Conservation (phyloP, 1,140 invertebrate genomes). For the Anastatus disparis region DNA sequence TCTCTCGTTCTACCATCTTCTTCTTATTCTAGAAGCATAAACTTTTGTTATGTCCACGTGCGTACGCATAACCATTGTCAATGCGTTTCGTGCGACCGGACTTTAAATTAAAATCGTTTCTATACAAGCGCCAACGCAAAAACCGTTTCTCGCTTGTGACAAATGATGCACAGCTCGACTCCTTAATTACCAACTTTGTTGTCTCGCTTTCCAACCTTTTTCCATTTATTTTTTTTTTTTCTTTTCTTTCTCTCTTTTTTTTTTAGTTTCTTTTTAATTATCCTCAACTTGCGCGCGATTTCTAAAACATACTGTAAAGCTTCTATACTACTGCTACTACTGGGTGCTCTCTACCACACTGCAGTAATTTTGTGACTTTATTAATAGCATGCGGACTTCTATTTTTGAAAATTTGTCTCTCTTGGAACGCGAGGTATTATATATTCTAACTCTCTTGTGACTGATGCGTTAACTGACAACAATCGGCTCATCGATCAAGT, state of each 20-base stretch:
- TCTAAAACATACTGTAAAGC: not conserved
- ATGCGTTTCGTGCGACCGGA: not conserved
- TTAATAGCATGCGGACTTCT: conserved; percentile 26
- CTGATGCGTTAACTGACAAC: not conserved
- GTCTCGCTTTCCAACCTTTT: too few species aligned
- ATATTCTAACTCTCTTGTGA: not conserved
- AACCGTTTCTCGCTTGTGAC: too few species aligned
- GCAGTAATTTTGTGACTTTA: not conserved
- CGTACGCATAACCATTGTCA: not conserved
- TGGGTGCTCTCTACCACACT: not conserved
- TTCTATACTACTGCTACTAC: not conserved
- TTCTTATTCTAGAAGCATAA: too few species aligned
- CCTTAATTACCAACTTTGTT: conserved; percentile 29
- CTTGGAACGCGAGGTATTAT: conserved; percentile 50
- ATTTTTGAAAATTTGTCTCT: too few species aligned
- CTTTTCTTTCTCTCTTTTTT: conserved; percentile 26
- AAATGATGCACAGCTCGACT: conserved; percentile 32
- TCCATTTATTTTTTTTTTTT: too few species aligned
- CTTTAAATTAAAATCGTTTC: conserved; percentile 44
- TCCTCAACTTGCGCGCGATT: not conserved
- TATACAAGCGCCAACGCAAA: too few species aligned
- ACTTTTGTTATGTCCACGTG: not conserved
- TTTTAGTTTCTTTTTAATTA: not conserved
- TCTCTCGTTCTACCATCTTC: not conserved
- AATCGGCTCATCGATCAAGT: conserved; percentile 38